Percentiles rank a stretch among this genome's conserved stretches.
Evolutionary conservation across 2,797 vertebrate species (phyloP).

Genomic region (Rhadinocentrus ornatus): DNA sequence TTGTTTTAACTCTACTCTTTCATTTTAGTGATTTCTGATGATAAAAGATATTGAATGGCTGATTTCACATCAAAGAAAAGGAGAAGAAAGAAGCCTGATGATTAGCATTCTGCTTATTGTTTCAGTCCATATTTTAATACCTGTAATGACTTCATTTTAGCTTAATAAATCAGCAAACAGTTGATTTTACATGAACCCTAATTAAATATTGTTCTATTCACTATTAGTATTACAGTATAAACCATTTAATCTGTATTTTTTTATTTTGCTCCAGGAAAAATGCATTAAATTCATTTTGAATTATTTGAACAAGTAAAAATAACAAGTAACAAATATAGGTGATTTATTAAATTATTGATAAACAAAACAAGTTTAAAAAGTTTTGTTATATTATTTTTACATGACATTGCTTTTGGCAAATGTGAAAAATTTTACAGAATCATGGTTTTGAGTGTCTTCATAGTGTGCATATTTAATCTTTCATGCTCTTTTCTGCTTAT

Average conservation of each 20-base stretch:
- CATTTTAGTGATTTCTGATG: neutral
- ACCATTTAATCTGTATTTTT: neutral
- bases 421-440: no score
- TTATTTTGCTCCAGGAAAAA: neutral
- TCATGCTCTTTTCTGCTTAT: no score
- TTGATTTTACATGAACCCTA: neutral
- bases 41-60: neutral
- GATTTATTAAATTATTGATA: no score
- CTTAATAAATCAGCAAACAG: neutral
- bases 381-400: no score
- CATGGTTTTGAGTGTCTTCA: no score
- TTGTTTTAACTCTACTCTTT: neutral
- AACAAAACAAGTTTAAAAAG: no score
- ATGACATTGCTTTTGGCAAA: no score
- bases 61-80: neutral
- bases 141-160: neutral
- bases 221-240: neutral
- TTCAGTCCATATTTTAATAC: neutral
- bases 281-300: no score
- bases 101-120: neutral
- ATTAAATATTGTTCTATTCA: neutral
- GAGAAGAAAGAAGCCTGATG: neutral
- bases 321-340: no score
- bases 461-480: no score
- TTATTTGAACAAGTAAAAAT: no score